Conservation (phyloP, 2,113 vertebrate genomes). For the Ramphastos sulfuratus region DNA sequence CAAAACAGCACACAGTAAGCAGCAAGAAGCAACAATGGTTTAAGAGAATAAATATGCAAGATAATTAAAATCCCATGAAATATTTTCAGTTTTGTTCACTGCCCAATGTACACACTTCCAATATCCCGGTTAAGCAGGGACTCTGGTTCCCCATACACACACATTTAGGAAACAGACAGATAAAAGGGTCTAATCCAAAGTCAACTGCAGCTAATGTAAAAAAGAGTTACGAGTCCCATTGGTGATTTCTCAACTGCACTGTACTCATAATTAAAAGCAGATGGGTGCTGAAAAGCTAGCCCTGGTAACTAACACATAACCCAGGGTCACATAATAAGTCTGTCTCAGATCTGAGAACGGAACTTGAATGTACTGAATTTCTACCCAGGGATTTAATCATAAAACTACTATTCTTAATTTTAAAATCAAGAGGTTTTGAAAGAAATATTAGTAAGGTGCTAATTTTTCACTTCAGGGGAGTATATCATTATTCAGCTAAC, state of each 20-base stretch:
- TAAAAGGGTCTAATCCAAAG: not conserved
- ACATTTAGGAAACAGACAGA: not conserved
- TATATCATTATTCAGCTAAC: not conserved
- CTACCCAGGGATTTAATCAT: conserved; percentile 19
- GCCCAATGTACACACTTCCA: not conserved
- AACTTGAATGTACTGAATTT: not conserved
- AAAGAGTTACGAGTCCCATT: not conserved
- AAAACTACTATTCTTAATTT: conserved; percentile 39
- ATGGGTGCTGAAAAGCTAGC: not conserved
- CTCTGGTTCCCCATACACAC: not conserved
- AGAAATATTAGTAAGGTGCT: conserved; percentile 36
- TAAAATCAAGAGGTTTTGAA: conserved; percentile 40
- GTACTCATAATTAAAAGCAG: not conserved
- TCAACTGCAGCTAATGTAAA: not conserved
- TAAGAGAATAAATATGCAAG: not conserved
- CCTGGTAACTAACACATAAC: not conserved
- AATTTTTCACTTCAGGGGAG: conserved; percentile 51
- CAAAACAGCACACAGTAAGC: not conserved
- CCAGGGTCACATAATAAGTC: not conserved
- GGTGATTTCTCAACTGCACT: not conserved
- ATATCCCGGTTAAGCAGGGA: not conserved
- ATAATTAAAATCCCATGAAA: not conserved
- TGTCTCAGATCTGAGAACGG: not conserved
- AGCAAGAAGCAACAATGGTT: not conserved
- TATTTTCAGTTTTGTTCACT: not conserved